Base-by-base conservation (phyloP, 2,113 vertebrate species). In the Lynx canadensis region DNA sequence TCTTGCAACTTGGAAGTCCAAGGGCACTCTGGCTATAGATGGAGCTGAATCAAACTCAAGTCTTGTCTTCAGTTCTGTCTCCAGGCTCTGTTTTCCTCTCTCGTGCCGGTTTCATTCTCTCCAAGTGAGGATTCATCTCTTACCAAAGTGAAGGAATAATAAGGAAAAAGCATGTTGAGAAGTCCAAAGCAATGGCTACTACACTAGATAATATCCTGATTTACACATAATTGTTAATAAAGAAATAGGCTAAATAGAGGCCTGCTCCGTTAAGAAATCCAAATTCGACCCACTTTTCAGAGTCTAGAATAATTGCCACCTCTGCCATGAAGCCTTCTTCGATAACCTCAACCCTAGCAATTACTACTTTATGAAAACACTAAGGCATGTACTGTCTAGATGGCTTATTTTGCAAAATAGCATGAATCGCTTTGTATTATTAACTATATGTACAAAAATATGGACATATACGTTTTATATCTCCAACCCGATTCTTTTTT, bases 151-250 rank as follows among this genome's bases (percentile, higher is more conserved):
- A 88, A 89, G n/a, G n/a, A 48, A 36, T 66, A 94, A 87, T 8
- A 94, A 95, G 36, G 63, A n/a, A 69, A 94, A 36, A 18, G 29
- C 23, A 71, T 69, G 38, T 31, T 81, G 65, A 97, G 80, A 73
- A 92, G 10, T 31, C 79, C 74, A 97, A 97, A 95, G 48, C 73
- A 96, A n/a, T 95, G 50, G 21, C 29, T 33, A 80, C 33, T 41
- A 36, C 18, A 52, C 65, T 45, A 91, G 90, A 45, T 48, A 57
- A 94, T 31, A 55, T 31, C 55, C n/a, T 82, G 38, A 52, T 55
- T 94, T 52, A 74, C 1, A 78, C 14, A 81, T 69, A 21, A 82
- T 16, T 87, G 55, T 45, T 66, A 91, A 94, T 80, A 55, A 94
- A 76, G 65, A 84, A 91, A 85, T 50, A 33, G 82, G 8, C 36